A percentile compares a stretch with the other conserved stretches of the same genome.
Evolutionary conservation across 2,888 invertebrate species (phyloP).

Genomic region (Lamproptera curius): DNA sequence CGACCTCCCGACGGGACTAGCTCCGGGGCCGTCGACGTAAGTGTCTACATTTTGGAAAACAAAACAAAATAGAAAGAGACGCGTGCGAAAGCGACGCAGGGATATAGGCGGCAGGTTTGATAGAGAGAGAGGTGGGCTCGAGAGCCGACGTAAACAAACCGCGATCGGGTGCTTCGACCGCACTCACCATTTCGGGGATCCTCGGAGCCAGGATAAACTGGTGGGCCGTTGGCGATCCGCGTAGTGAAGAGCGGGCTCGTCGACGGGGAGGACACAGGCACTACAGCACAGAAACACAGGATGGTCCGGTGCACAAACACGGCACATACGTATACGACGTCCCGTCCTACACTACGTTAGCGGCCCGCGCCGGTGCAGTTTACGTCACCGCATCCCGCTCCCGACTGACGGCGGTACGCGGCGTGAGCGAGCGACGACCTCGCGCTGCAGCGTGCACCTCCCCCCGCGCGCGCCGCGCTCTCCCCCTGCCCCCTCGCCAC

Average conservation of each 20-base stretch:
- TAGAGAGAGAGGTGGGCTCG: conserved; percentile 64
- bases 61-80: conserved; percentile 75
- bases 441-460: conserved; percentile 74
- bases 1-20: conserved; percentile 61
- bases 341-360: conserved; percentile 75
- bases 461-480: conserved; percentile 53
- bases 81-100: conserved; percentile 67
- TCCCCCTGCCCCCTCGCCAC: conserved; percentile 39
- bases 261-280: conserved; percentile 47
- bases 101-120: conserved; percentile 70
- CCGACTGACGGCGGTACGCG: conserved; percentile 64
- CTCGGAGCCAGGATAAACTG: conserved; percentile 46
- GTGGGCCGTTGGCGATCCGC: conserved; percentile 55
- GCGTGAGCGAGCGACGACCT: conserved; percentile 73
- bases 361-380: conserved; percentile 75
- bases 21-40: conserved; percentile 60
- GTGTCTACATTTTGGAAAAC: conserved; percentile 75
- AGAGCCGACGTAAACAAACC: conserved; percentile 76
- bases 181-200: conserved; percentile 75
- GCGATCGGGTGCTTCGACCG: conserved; percentile 73
- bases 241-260: conserved; percentile 71
- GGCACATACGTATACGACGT: conserved; percentile 62
- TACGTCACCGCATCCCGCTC: conserved; percentile 79
- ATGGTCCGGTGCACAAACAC: conserved; percentile 56
- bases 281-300: conserved; percentile 59